A percentile compares a stretch with the other conserved stretches of the same genome.
These are phyloP conservation scores for Procambarus virginalis DNA, from an alignment of 1,140 invertebrate genomes.

Conservation along the genomic window DNA sequence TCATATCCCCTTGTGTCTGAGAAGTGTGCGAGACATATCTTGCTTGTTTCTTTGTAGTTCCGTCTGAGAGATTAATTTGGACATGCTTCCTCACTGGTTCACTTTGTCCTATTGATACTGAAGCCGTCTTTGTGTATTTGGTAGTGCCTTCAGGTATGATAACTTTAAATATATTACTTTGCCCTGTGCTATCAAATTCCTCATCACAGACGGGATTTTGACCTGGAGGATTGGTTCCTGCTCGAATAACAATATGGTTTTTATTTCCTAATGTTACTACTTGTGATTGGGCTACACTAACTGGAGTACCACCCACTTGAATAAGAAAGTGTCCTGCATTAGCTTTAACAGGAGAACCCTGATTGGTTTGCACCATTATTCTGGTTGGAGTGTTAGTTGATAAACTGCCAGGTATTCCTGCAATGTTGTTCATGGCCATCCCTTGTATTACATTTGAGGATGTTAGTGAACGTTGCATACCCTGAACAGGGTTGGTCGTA, in stretches of 20 bases:
- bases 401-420: background rate
- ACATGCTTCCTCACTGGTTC: slow-evolving; percentile 61
- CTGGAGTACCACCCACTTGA: slow-evolving; percentile 56
- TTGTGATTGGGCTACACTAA: slow-evolving; percentile 9
- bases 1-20: slow-evolving; percentile 21
- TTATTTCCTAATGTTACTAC: slow-evolving; percentile 34
- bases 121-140: slow-evolving; percentile 15
- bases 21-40: slow-evolving; percentile 16
- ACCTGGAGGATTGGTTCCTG: slow-evolving; percentile 30
- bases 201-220: background rate
- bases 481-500: slow-evolving; percentile 11
- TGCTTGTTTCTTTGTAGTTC: slow-evolving; percentile 7
- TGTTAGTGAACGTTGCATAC: background rate
- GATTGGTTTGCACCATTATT: slow-evolving; percentile 58
- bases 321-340: slow-evolving; percentile 58
- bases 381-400: slow-evolving; percentile 28
- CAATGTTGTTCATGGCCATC: background rate
- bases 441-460: background rate
- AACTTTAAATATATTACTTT: slow-evolving; percentile 30
- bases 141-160: slow-evolving; percentile 56
- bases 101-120: slow-evolving; percentile 26
- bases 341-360: slow-evolving; percentile 26
- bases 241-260: slow-evolving; percentile 59
- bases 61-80: slow-evolving; percentile 60
- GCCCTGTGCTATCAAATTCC: background rate